These are phyloP conservation scores for Macroglossus sobrinus DNA, from an alignment of 2,113 vertebrate genomes.

Conservation along the genomic window DNA sequence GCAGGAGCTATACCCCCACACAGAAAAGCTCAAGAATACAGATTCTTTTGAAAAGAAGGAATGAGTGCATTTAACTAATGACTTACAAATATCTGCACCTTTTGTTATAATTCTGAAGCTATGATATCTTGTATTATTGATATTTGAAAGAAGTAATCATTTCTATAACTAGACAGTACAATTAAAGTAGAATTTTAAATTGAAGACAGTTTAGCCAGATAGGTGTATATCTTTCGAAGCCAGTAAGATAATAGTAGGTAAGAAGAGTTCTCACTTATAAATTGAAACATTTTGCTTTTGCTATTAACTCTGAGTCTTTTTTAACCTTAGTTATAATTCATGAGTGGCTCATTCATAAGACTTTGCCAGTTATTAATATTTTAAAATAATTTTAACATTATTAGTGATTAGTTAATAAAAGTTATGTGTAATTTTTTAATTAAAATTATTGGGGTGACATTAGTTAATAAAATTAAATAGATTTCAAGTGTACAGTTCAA, in stretches of 20 bases:
- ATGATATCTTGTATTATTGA: not conserved
- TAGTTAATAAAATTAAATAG: too few relatives aligned
- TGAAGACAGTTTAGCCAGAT: not conserved
- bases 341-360: not conserved
- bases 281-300: not conserved
- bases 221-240: conserved; percentile 1
- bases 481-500: too few relatives aligned
- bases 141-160: not conserved
- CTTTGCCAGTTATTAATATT: not conserved
- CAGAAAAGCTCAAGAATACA: not conserved
- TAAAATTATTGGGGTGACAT: too few relatives aligned
- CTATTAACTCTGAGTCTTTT: not conserved
- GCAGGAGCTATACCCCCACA: not conserved
- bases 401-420: not conserved
- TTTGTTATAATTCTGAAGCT: not conserved
- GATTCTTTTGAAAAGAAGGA: not conserved
- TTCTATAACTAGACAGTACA: not conserved
- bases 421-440: not conserved
- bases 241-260: not conserved
- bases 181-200: conserved; percentile 24
- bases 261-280: not conserved
- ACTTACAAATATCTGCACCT: not conserved
- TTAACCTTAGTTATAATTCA: not conserved
- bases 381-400: conserved; percentile 9
- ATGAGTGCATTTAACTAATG: not conserved